Percentiles rank a stretch among this genome's conserved stretches.
Conservation (phyloP, 2,797 vertebrate genomes). For the Bradypodion pumilum region DNA sequence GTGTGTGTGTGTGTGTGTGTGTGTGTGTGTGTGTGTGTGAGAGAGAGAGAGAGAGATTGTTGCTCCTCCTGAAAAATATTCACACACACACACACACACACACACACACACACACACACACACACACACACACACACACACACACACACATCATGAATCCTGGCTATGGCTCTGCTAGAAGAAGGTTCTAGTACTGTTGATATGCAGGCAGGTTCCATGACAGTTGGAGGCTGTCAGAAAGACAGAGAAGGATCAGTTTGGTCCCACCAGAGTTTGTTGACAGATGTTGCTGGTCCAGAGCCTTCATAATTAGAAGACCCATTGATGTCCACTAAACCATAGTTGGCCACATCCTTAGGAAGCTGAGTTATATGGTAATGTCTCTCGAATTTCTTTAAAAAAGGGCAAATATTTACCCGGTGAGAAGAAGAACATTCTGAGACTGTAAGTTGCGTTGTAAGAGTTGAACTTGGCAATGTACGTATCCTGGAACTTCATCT, state of each 20-base stretch:
- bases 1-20: no score
- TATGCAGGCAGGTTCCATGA: conserved; percentile 11
- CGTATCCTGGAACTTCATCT: background rate
- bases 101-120: no score
- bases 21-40: no score
- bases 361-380: background rate
- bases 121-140: no score
- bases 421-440: background rate
- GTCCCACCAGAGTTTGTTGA: background rate
- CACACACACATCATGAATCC: no score
- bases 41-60: no score
- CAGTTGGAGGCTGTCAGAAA: conserved; percentile 9
- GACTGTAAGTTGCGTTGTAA: background rate
- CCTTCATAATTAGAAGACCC: background rate
- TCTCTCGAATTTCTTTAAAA: background rate
- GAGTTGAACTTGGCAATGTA: background rate
- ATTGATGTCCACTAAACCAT: background rate
- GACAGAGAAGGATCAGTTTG: background rate
- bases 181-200: background rate
- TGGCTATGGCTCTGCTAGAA: no score
- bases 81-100: no score
- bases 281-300: background rate
- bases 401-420: background rate
- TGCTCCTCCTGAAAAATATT: no score
- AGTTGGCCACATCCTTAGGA: no score